A percentile compares a stretch with the other conserved stretches of the same genome.
Conservation (phyloP, 2,113 vertebrate species). For the Cathartes aura region DNA sequence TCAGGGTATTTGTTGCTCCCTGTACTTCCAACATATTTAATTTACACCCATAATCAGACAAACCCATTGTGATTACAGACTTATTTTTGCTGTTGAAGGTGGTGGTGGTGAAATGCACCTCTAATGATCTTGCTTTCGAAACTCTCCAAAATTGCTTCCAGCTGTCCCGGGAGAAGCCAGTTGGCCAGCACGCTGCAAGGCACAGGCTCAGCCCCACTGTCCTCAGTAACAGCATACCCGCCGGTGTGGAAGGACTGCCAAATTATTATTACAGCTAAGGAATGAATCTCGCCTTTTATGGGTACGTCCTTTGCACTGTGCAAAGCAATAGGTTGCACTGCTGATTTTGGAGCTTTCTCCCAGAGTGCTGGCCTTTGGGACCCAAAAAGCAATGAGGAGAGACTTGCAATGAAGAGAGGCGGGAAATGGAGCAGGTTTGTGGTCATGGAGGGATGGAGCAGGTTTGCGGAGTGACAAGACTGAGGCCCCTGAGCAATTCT, state of each 20-base stretch:
- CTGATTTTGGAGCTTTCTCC: neutral
- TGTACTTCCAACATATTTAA: neutral
- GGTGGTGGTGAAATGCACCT: neutral
- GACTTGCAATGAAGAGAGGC: neutral
- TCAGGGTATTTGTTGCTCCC: neutral
- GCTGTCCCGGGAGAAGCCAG: neutral
- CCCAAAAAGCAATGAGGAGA: neutral
- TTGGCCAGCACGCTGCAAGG: neutral
- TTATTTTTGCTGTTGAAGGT: neutral
- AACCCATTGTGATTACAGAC: neutral
- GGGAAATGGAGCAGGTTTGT: neutral
- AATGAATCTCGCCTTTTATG: rapidly evolving
- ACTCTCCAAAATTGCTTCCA: neutral
- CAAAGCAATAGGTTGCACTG: neutral
- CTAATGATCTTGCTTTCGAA: neutral
- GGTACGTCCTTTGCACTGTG: rapidly evolving
- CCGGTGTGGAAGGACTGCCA: neutral
- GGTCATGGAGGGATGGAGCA: rapidly evolving
- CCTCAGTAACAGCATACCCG: neutral
- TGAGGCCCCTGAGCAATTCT: rapidly evolving
- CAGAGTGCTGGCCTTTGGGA: neutral
- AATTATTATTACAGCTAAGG: neutral
- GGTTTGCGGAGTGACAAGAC: neutral
- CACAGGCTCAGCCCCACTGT: rapidly evolving
- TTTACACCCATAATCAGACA: neutral